phyloP scores from a whole-genome alignment of 2,797 vertebrate genomes.

The Poeciliopsis turneri region DNA sequence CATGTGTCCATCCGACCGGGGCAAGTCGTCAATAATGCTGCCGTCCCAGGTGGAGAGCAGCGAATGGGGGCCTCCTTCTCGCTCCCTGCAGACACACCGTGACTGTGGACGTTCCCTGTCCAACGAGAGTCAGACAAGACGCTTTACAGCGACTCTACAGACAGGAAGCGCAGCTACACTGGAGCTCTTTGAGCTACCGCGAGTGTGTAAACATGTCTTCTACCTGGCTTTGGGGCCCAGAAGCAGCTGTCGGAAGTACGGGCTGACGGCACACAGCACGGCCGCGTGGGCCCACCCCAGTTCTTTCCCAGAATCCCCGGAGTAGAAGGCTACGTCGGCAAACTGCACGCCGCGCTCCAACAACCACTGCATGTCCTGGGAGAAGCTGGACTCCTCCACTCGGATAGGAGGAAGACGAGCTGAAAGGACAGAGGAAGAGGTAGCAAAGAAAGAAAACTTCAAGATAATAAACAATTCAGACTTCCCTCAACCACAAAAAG shows the following conservation, averaged over 20 bases:
- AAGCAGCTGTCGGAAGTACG: slow-evolving; percentile 92
- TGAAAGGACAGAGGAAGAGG: slow-evolving; percentile 48
- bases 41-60: slow-evolving; percentile 86
- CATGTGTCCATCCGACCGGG: slow-evolving; percentile 74
- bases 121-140: slow-evolving; percentile 33
- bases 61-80: slow-evolving; percentile 76
- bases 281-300: slow-evolving; percentile 90
- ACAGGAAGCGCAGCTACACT: background rate
- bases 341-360: slow-evolving; percentile 90
- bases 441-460: background rate
- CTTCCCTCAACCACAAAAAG: background rate
- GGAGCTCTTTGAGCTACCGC: slow-evolving; percentile 1
- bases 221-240: slow-evolving; percentile 84
- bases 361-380: slow-evolving; percentile 90
- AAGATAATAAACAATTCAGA: no score
- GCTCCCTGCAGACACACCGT: slow-evolving; percentile 81
- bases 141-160: background rate
- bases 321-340: slow-evolving; percentile 90
- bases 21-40: slow-evolving; percentile 73
- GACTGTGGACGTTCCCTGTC: slow-evolving; percentile 79
- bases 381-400: slow-evolving; percentile 91
- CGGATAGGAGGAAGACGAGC: slow-evolving; percentile 92
- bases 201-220: slow-evolving; percentile 8
- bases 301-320: slow-evolving; percentile 84
- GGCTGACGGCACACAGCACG: slow-evolving; percentile 90